Percentiles rank a stretch among this genome's conserved stretches.
These are phyloP conservation scores for Ectemnius cavifrons DNA, from an alignment of 2,888 invertebrate species.

Conservation along the genomic window DNA sequence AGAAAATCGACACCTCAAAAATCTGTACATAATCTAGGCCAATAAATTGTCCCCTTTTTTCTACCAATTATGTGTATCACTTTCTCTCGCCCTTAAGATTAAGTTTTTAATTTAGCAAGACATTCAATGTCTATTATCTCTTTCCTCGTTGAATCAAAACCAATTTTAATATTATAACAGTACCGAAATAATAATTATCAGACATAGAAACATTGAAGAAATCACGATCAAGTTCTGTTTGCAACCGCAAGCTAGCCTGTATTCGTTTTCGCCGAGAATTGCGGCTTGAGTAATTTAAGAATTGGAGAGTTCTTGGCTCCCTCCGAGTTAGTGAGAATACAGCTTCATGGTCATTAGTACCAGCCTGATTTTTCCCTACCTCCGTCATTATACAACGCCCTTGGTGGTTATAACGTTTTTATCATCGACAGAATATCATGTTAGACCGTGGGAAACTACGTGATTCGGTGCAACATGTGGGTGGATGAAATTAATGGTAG, in stretches of 20 bases:
- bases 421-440: no score
- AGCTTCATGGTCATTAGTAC: slow-evolving; percentile 27
- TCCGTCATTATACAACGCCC: neutral
- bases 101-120: neutral
- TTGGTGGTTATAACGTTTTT: neutral
- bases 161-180: no score
- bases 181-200: no score
- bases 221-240: slow-evolving; percentile 24
- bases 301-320: slow-evolving; percentile 34
- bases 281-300: slow-evolving; percentile 54
- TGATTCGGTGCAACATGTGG: no score
- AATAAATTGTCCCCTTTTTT: slow-evolving; percentile 74
- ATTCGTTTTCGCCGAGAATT: slow-evolving; percentile 50
- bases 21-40: slow-evolving; percentile 76
- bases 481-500: no score
- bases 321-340: slow-evolving; percentile 33
- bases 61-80: slow-evolving; percentile 56
- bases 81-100: neutral
- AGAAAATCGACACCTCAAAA: slow-evolving; percentile 17
- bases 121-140: neutral
- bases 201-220: slow-evolving; percentile 27
- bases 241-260: slow-evolving; percentile 54
- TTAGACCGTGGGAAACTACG: no score
- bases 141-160: neutral
- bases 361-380: slow-evolving; percentile 10